A percentile compares a stretch with the other conserved stretches of the same genome.
Evolutionary conservation across 2,888 invertebrate species (phyloP).

Genomic region (Villa cingulata): DNA sequence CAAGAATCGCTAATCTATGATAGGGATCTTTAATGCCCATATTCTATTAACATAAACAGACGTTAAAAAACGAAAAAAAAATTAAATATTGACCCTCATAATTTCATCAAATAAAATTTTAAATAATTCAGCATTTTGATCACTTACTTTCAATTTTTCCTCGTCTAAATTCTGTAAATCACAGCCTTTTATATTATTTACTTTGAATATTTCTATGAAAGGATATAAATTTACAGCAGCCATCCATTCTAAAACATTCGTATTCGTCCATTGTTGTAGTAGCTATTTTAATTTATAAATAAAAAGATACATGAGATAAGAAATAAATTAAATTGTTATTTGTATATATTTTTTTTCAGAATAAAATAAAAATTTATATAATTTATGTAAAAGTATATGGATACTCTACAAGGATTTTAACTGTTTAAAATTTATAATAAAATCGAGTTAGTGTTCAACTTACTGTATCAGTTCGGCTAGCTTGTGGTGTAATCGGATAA

Average conservation of each 20-base stretch:
- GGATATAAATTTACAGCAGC: conserved; percentile 56
- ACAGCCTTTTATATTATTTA: conserved; percentile 53
- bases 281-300: conserved; percentile 35
- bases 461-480: conserved; percentile 13
- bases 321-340: neutral
- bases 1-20: conserved; percentile 53
- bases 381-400: neutral
- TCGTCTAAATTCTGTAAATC: conserved; percentile 51
- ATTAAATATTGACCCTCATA: no score
- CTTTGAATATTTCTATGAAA: conserved; percentile 56
- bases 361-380: neutral
- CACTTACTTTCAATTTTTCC: conserved; percentile 50
- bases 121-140: no score
- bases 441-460: no score
- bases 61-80: neutral
- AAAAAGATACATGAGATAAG: conserved; percentile 25
- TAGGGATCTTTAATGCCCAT: conserved; percentile 64
- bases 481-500: conserved; percentile 6
- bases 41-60: conserved; percentile 37
- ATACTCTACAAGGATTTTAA: neutral
- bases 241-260: conserved; percentile 64
- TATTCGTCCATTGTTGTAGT: conserved; percentile 52
- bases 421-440: neutral
- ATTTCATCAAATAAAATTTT: no score
- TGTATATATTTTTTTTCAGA: neutral